A percentile compares a stretch with the other conserved stretches of the same genome.
Conservation (phyloP, 2,113 vertebrate species). For the Tenrec ecaudatus region DNA sequence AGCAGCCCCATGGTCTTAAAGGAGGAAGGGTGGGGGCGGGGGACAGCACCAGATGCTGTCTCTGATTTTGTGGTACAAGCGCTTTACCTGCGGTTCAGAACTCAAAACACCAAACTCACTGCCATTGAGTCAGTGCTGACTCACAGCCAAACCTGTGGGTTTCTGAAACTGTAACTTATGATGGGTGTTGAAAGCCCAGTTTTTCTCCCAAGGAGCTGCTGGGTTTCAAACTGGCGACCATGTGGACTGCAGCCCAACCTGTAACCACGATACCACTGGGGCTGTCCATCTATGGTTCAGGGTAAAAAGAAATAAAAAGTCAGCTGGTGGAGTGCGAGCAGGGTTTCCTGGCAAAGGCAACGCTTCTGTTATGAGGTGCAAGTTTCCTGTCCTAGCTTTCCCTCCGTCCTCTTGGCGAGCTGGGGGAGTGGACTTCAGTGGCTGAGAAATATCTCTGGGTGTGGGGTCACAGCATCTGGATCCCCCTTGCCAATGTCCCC, state of each 20-base stretch:
- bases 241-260: too few species aligned
- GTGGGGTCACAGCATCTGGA: not conserved
- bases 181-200: too few species aligned
- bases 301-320: too few species aligned
- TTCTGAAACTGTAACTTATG: too few species aligned
- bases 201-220: too few species aligned
- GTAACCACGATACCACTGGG: too few species aligned
- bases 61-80: not conserved
- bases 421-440: not conserved
- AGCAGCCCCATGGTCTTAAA: not conserved
- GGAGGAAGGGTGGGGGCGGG: accelerated
- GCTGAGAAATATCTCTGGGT: not conserved
- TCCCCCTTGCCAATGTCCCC: not conserved
- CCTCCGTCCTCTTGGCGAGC: too few species aligned
- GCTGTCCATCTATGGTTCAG: too few species aligned
- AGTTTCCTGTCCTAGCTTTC: not conserved
- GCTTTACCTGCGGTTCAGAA: not conserved
- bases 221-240: too few species aligned
- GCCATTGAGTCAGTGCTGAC: too few species aligned
- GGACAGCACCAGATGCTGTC: accelerated
- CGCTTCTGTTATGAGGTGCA: not conserved
- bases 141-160: too few species aligned
- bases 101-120: not conserved
- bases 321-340: too few species aligned
- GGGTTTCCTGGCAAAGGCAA: not conserved